Evolutionary conservation across 1,140 invertebrate genomes (phyloP).

Genomic region (Cydia splendana): DNA sequence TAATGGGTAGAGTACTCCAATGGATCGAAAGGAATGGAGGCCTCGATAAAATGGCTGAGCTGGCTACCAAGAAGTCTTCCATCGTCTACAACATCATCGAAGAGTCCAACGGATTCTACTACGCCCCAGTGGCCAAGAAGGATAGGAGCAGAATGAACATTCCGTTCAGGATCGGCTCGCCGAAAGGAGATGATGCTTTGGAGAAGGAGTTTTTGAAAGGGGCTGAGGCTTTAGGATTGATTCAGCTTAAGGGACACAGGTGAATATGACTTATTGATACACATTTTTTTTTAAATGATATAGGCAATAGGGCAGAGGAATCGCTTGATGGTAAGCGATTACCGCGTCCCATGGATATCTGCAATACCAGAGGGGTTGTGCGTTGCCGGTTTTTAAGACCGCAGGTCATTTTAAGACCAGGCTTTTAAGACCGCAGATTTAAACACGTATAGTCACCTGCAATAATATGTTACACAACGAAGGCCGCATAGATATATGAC

Average conservation of each 20-base stretch:
- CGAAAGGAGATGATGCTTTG: slow-evolving; percentile 86
- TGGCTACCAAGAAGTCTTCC: slow-evolving; percentile 86
- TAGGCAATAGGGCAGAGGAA: too few species aligned
- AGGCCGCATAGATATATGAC: too few species aligned
- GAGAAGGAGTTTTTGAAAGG: slow-evolving; percentile 93
- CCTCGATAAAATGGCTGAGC: slow-evolving; percentile 88
- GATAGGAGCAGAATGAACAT: slow-evolving; percentile 94
- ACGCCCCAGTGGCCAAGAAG: slow-evolving; percentile 84
- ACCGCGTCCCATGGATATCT: too few species aligned
- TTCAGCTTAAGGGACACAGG: slow-evolving; percentile 97
- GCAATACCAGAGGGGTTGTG: too few species aligned
- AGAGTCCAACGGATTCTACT: slow-evolving; percentile 93
- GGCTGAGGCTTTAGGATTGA: slow-evolving; percentile 88
- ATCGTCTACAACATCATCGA: slow-evolving; percentile 93
- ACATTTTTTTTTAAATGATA: too few species aligned
- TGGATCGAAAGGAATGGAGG: slow-evolving; percentile 95
- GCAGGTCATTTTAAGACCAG: too few species aligned
- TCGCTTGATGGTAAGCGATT: too few species aligned
- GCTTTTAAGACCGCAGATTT: too few species aligned
- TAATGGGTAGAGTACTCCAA: slow-evolving; percentile 93
- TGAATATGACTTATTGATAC: slow-evolving; percentile 55
- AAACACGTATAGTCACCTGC: too few species aligned
- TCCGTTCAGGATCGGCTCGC: slow-evolving; percentile 90
- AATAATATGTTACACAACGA: too few species aligned
- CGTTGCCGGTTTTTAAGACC: too few species aligned